Percentiles rank a stretch among this genome's conserved stretches.
phyloP scores from a whole-genome alignment of 2,888 invertebrate species.

The Enchytraeus crypticus region DNA sequence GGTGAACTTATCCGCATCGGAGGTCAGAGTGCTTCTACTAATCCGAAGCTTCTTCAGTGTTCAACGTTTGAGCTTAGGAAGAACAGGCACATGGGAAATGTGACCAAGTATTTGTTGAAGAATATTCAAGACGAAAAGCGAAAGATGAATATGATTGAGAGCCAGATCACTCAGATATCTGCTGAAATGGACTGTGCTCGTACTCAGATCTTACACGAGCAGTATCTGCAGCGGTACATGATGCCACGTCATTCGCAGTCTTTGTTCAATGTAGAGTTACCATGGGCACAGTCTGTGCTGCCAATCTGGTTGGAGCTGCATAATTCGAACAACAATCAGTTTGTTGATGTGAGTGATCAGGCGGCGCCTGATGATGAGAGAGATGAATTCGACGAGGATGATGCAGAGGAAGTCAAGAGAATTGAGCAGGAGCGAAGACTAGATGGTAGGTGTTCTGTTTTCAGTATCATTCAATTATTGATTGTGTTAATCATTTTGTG shows the following conservation, averaged over 20 bases:
- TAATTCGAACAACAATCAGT: neutral
- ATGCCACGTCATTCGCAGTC: neutral
- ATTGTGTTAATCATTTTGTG: too few species aligned
- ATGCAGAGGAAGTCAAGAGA: neutral
- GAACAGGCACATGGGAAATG: neutral
- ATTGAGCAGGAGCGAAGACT: neutral
- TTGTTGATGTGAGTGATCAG: neutral
- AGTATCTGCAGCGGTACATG: neutral
- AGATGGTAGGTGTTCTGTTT: too few species aligned
- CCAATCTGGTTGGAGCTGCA: neutral
- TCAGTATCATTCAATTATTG: too few species aligned
- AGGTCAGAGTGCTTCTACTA: conserved; percentile 27
- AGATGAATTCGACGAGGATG: neutral
- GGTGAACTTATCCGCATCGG: conserved; percentile 36
- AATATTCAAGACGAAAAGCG: neutral
- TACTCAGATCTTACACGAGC: neutral
- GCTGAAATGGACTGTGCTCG: too few species aligned
- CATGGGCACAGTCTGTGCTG: too few species aligned
- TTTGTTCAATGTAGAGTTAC: too few species aligned
- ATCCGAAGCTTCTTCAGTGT: conserved; percentile 30
- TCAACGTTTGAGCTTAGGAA: neutral
- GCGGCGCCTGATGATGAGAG: neutral
- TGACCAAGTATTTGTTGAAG: neutral
- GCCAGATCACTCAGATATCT: too few species aligned
- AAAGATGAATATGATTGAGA: too few species aligned